Base-by-base conservation (phyloP, 1,140 invertebrate species). In the Gyrodactylus salaris region DNA sequence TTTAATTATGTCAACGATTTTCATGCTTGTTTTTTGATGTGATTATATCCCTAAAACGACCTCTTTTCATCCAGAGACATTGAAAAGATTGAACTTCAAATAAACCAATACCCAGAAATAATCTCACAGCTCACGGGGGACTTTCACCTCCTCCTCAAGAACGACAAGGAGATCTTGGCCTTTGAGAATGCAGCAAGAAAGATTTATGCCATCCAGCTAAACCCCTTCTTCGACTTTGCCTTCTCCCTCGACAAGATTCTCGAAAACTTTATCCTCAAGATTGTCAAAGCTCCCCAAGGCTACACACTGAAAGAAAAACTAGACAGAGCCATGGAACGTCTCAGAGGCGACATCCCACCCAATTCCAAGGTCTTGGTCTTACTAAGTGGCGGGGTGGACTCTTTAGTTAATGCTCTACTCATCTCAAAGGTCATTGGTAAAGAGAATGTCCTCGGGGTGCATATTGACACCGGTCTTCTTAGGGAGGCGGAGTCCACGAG, bases 381-480 rank as follows among this genome's bases (percentile, higher is more conserved):
- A 75, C 85, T 93, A 34, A 94, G 91, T 79, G 94, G 94, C 25
- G 94, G 94, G 26, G 94, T 99, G 16, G 94, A 99, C 81, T 97
- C 92, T 0, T 91, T 92, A 69, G 93, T 98, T 16, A 98, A 92
- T 83, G 91, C 92, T 25, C 92, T 92, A 21, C 81, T 99, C 54
- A 82, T 98, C 69, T 86, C 89, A 78, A 88, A 88, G 81, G 90
- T 92, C 16, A 83, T 98, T 24, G 84, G 85, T 75, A 85, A 87
- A 76, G 88, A 93, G 76, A 89, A 95, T 83, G 83, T 98, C 23
- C 89, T 95, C 78, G 91, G 91, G 34, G 84, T 97, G 75, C 93
- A 98, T 81, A 93, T 99, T 76, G 92, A 98, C 81, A 98, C 98
- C 82, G 94, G 93, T 72, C 97, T 97, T 80, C 93, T 98, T 91